A percentile compares a stretch with the other conserved stretches of the same genome.
Conservation (phyloP, 2,888 invertebrate species). For the Oconnorella tubifera region DNA sequence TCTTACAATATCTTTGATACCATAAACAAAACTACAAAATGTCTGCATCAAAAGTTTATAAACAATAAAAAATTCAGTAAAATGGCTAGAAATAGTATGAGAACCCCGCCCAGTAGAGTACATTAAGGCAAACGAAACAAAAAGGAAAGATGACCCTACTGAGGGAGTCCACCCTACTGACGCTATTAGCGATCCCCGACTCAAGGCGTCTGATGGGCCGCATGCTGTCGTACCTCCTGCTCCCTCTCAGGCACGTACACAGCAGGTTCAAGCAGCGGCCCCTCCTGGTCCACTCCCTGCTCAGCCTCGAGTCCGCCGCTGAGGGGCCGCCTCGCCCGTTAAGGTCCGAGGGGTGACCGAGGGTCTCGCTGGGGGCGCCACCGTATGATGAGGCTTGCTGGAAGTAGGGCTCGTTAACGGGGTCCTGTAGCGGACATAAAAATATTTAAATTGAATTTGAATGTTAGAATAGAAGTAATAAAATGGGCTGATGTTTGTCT, state of each 20-base stretch:
- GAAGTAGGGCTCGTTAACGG: background rate
- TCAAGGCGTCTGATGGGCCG: constrained; percentile 10
- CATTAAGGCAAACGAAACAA: constrained; percentile 34
- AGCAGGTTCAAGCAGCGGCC: constrained; percentile 33
- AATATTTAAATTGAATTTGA: no score
- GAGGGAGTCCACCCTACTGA: constrained; percentile 35
- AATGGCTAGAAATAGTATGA: constrained; percentile 35
- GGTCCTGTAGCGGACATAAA: no score
- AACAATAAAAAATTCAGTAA: no score
- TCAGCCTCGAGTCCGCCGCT: background rate
- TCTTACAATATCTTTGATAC: no score
- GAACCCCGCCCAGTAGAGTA: constrained; percentile 38
- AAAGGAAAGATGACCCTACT: constrained; percentile 36
- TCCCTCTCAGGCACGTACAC: constrained; percentile 33
- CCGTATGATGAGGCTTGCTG: constrained; percentile 13
- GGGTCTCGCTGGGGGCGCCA: constrained; percentile 10
- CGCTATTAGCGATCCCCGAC: constrained; percentile 25
- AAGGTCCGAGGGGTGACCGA: constrained; percentile 22
- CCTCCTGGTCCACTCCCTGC: background rate
- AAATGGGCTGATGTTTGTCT: no score
- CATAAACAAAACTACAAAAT: no score
- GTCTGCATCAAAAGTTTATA: no score
- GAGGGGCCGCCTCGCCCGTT: constrained; percentile 24
- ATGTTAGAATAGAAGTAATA: no score
- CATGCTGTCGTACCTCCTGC: constrained; percentile 29